Conservation (phyloP, 2,113 vertebrate species). For the Forbesichthys papilliferus region DNA sequence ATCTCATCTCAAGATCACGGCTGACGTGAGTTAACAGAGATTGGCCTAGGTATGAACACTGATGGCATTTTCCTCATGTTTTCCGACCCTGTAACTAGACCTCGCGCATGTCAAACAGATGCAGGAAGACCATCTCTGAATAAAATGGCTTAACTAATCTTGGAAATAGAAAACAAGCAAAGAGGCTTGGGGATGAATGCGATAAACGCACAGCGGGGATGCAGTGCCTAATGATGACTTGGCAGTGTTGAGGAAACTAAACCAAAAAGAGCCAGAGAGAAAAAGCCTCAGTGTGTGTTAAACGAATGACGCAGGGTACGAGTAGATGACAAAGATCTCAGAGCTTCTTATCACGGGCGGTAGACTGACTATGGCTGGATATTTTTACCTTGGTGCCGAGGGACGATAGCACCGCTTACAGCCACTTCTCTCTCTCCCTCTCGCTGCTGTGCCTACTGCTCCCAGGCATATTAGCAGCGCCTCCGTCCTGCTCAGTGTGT, state of each 20-base stretch:
- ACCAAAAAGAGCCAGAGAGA: background rate
- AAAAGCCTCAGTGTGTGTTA: background rate
- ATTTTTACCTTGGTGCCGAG: slow-evolving; percentile 3
- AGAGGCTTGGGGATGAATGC: background rate
- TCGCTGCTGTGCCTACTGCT: slow-evolving; percentile 3
- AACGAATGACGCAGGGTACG: slow-evolving; percentile 20
- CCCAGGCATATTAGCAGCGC: background rate
- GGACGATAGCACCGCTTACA: slow-evolving; percentile 6
- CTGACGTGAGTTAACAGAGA: no score
- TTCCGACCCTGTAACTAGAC: background rate
- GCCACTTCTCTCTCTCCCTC: background rate
- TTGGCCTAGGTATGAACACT: no score
- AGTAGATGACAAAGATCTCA: slow-evolving; percentile 25
- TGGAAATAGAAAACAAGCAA: background rate
- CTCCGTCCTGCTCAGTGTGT: slow-evolving; percentile 1
- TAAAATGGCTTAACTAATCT: slow-evolving; percentile 21
- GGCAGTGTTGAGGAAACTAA: slow-evolving; percentile 11
- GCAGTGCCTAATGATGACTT: slow-evolving; percentile 24
- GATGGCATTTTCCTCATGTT: no score
- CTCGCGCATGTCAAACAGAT: background rate
- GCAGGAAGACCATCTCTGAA: background rate
- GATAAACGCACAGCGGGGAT: background rate
- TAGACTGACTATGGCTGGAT: background rate
- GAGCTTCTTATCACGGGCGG: slow-evolving; percentile 21
- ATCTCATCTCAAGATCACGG: no score